A percentile compares a stretch with the other conserved stretches of the same genome.
These are phyloP conservation scores for Theropithecus gelada DNA, from an alignment of 2,113 vertebrate genomes.

Conservation along the genomic window DNA sequence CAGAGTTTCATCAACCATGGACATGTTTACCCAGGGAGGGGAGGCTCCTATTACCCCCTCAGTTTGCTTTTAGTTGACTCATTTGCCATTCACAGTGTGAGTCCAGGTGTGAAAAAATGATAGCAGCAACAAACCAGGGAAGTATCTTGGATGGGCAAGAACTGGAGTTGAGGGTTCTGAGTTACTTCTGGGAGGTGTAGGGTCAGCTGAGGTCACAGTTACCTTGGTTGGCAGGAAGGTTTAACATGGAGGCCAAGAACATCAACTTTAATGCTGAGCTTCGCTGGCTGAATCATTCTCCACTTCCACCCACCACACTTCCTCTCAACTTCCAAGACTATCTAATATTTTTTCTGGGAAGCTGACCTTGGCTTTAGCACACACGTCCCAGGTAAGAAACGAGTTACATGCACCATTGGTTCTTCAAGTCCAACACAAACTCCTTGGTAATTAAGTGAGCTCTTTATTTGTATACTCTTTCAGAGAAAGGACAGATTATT, in stretches of 20 bases:
- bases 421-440: not conserved
- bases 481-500: conserved; percentile 33
- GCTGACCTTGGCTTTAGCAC: not conserved
- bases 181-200: not conserved
- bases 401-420: not conserved
- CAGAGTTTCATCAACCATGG: not conserved
- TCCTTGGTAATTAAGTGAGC: not conserved
- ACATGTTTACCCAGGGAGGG: rapidly evolving
- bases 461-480: not conserved
- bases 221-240: not conserved
- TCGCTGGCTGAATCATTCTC: not conserved
- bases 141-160: not conserved
- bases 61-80: not conserved
- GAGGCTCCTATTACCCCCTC: too few species aligned
- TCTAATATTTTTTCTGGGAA: not conserved
- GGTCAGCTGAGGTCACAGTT: not conserved
- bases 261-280: not conserved
- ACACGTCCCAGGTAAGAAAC: not conserved
- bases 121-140: not conserved
- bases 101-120: not conserved
- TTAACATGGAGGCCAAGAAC: not conserved
- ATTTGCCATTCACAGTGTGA: not conserved
- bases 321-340: not conserved
- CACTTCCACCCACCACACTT: not conserved
- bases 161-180: not conserved